Base-by-base conservation (phyloP, 2,113 vertebrate genomes). In the Apodemus speciosus region DNA sequence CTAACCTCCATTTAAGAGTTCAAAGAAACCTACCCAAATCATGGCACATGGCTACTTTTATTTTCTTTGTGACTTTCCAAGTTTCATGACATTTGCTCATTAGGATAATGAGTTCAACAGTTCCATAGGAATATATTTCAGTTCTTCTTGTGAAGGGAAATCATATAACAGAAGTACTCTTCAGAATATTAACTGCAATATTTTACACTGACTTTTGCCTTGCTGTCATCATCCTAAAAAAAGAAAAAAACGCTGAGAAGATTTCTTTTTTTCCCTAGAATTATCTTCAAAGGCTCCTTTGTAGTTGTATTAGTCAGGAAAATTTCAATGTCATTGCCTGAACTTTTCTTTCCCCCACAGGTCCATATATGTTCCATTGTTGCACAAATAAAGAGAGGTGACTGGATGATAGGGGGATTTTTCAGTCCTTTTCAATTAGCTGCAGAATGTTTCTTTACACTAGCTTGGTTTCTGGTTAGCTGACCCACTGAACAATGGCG, bases 351-450 rank as follows among this genome's bases (percentile, higher is more conserved):
- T 71, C 6, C 85, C 56, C 96, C 93, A 71, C 94, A 95, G 97
- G 97, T 95, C 96, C 96, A 97, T 98, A 96, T 97, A 97, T 96
- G 98, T 98, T 96, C 93, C 96, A 97, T 97, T 98, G 98, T 98
- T 97, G 94, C 94, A 96, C 93, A 97, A 98, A 96, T 91, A 98
- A 97, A 97, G 97, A 97, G 96, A 98, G 97, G 97, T 95, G 95
- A 97, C 95, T 97, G 94, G 92, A 97, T 97, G 97, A 98, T 97
- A 98, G 97, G 95, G 90, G 96, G 96, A 97, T 98, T 97, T 98
- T 97, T 97, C 97, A 97, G 97, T 98, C 98, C 97, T 98, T 98
- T 98, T 98, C 98, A 98, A 98, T 98, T 98, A 98, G 96, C 96
- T 93, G 96, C 96, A 97, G 97, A 97, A 97, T 98, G 97, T 98